These are phyloP conservation scores for Drosophila fungiperda DNA, from an alignment of 2,888 invertebrate genomes.

Conservation along the genomic window DNA sequence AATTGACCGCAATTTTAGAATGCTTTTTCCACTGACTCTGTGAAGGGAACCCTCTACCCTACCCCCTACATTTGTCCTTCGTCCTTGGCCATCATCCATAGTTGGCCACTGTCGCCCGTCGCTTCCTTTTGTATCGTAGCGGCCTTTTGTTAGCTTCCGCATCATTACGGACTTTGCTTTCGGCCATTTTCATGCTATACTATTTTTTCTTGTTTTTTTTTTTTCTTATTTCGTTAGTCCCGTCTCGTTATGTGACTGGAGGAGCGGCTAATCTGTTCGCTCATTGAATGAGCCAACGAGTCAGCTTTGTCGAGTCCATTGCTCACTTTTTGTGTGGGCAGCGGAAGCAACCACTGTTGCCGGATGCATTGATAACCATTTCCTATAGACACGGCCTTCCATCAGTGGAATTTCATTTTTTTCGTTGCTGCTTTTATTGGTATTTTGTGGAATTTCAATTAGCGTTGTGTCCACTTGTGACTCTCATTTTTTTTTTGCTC, in stretches of 20 bases:
- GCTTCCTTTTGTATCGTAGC: constrained; percentile 61
- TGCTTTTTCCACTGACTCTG: constrained; percentile 45
- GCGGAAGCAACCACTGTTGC: constrained; percentile 68
- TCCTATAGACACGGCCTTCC: constrained; percentile 38
- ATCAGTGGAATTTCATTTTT: constrained; percentile 33
- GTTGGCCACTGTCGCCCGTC: constrained; percentile 33
- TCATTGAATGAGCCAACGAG: constrained; percentile 58
- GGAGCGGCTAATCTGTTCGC: constrained; percentile 68
- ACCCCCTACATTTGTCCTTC: constrained; percentile 1
- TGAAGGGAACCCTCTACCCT: neutral
- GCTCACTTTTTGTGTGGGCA: constrained; percentile 19
- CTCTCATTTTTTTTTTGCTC: constrained; percentile 10
- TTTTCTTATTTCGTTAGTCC: constrained; percentile 10
- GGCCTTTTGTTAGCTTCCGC: constrained; percentile 77
- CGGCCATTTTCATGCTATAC: constrained; percentile 48
- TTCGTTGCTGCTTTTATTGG: constrained; percentile 22
- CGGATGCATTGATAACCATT: constrained; percentile 80
- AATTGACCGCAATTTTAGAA: constrained; percentile 80
- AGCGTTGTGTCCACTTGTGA: constrained; percentile 43
- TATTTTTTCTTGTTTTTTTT: neutral
- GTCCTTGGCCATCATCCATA: constrained; percentile 25
- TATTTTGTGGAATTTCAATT: constrained; percentile 68
- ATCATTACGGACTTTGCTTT: constrained; percentile 73
- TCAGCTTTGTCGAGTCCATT: constrained; percentile 26
- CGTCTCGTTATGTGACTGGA: constrained; percentile 47